Conservation (phyloP, 1,140 invertebrate genomes). For the Adelges cooleyi region DNA sequence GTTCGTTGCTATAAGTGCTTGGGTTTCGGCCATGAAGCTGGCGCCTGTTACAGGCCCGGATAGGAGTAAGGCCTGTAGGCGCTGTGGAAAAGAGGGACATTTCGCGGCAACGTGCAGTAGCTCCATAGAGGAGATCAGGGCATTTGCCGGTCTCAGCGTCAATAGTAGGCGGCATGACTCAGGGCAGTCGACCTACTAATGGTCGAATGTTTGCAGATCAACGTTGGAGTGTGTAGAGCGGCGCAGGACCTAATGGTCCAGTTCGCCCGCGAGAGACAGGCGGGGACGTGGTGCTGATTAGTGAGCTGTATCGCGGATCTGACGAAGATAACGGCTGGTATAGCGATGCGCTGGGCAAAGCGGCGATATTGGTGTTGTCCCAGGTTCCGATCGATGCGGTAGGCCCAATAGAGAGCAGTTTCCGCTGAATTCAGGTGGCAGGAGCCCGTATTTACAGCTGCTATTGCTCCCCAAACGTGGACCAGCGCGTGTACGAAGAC, state of each 20-base stretch:
- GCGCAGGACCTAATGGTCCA: background rate
- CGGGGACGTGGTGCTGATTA: background rate
- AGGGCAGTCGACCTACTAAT: background rate
- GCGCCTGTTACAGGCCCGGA: background rate
- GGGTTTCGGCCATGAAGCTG: background rate
- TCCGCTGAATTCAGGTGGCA: background rate
- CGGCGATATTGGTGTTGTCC: background rate
- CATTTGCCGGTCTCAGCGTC: background rate
- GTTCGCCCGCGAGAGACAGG: accelerated
- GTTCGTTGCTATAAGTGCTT: background rate
- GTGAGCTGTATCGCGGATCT: too few species aligned
- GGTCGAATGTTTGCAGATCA: background rate
- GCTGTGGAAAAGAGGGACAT: background rate
- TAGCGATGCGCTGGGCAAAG: background rate
- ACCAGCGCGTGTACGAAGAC: background rate
- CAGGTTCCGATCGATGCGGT: background rate
- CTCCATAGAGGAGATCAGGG: background rate
- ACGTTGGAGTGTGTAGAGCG: too few species aligned
- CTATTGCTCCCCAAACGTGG: background rate
- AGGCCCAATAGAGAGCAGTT: too few species aligned
- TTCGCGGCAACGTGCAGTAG: background rate
- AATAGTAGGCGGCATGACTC: background rate
- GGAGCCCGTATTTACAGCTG: background rate
- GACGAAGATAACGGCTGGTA: too few species aligned
- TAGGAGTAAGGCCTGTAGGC: background rate